Evolutionary conservation across 1,140 invertebrate genomes (phyloP).

Genomic region (Brachionus sp.): DNA sequence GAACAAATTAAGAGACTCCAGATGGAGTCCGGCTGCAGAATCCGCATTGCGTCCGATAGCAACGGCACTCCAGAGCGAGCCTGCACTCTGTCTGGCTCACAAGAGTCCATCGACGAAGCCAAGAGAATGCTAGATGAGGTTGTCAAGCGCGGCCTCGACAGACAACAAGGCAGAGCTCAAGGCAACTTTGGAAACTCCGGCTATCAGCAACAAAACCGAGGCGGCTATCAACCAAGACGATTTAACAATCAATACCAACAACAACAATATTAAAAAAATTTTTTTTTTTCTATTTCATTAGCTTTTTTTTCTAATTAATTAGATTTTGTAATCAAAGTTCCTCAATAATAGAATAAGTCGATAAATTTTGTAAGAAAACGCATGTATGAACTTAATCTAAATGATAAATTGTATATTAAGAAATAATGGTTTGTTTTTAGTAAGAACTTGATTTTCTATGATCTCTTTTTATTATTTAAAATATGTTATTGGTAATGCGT

Average conservation of each 20-base stretch:
- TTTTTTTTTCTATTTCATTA: background rate
- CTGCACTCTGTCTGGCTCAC: slow-evolving; percentile 36
- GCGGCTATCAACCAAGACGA: slow-evolving; percentile 23
- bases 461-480: background rate
- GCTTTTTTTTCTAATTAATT: background rate
- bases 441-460: background rate
- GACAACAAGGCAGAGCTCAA: slow-evolving; percentile 3
- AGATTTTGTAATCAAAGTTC: background rate
- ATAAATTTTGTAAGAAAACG: background rate
- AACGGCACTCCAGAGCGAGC: background rate
- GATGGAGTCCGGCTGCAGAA: slow-evolving; percentile 90
- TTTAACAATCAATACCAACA: slow-evolving; percentile 25
- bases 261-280: background rate
- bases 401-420: slow-evolving; percentile 2
- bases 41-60: slow-evolving; percentile 69
- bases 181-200: background rate
- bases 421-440: background rate
- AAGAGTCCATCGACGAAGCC: slow-evolving; percentile 39
- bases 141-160: slow-evolving; percentile 7
- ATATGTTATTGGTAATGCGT: background rate
- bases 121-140: slow-evolving; percentile 42
- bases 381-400: background rate
- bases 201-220: background rate
- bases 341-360: slow-evolving; percentile 8
- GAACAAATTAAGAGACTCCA: slow-evolving; percentile 92